A percentile compares a stretch with the other conserved stretches of the same genome.
Evolutionary conservation across 2,797 vertebrate species (phyloP).

Genomic region (Onychomys torridus): DNA sequence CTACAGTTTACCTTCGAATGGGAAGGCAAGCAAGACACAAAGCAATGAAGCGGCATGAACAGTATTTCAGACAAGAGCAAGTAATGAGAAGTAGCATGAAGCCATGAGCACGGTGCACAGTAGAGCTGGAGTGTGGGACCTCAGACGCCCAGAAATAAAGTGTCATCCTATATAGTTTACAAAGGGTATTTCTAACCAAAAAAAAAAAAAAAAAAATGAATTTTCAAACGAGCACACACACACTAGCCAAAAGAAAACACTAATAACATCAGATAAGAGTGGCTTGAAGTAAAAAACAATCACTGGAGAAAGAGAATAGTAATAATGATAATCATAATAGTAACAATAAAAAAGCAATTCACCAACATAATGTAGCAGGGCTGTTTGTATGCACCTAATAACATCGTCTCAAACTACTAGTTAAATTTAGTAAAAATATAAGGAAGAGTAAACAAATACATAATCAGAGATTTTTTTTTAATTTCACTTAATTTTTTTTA

Average conservation of each 20-base stretch:
- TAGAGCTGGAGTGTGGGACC: neutral
- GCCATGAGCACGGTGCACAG: neutral
- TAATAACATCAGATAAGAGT: slow-evolving; percentile 24
- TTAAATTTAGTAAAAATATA: slow-evolving; percentile 20
- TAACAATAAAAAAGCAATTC: neutral
- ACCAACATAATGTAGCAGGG: neutral
- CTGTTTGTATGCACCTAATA: neutral
- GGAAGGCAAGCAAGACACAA: neutral
- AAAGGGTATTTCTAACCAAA: neutral
- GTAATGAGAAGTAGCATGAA: neutral
- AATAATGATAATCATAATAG: neutral
- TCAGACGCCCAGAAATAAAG: neutral
- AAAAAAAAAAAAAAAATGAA: no score
- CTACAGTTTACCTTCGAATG: neutral
- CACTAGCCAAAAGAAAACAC: slow-evolving; percentile 30
- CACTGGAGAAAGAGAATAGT: slow-evolving; percentile 25
- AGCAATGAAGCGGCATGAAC: neutral
- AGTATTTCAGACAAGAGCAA: neutral
- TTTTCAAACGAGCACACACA: slow-evolving; percentile 20
- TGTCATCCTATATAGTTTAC: neutral
- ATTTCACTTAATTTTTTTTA: neutral
- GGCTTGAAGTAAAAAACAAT: neutral
- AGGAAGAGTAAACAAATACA: slow-evolving; percentile 37
- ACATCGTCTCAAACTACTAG: neutral
- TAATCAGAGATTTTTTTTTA: neutral